Conservation (phyloP, 2,113 vertebrate genomes). For the Gopherus flavomarginatus region DNA sequence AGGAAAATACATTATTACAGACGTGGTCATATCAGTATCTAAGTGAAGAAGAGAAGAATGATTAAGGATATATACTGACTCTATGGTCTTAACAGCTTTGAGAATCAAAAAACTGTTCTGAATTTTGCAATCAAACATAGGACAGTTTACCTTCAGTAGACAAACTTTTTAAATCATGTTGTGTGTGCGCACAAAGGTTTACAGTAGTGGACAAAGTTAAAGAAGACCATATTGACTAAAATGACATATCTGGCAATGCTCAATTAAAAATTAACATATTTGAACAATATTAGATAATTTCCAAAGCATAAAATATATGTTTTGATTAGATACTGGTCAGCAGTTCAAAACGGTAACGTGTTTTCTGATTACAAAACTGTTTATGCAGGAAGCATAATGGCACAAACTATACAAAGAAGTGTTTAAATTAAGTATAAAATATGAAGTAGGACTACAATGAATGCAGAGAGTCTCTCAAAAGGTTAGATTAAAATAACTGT, state of each 20-base stretch:
- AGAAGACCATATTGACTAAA: slow-evolving; percentile 4
- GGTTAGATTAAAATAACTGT: neutral
- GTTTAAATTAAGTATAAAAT: neutral
- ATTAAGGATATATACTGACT: neutral
- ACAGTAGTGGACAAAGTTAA: neutral
- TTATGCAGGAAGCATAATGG: neutral
- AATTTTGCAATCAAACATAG: neutral
- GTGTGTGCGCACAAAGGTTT: neutral
- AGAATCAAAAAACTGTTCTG: neutral
- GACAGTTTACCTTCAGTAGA: neutral
- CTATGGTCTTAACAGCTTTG: neutral
- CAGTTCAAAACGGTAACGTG: neutral
- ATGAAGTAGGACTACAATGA: neutral
- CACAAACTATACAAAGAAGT: neutral
- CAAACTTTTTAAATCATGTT: neutral
- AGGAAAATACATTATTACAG: slow-evolving; percentile 20
- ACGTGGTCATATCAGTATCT: slow-evolving; percentile 21
- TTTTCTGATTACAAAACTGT: neutral
- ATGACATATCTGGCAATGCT: neutral
- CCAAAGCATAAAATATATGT: neutral
- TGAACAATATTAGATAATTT: slow-evolving; percentile 3
- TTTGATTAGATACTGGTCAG: neutral
- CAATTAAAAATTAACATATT: neutral
- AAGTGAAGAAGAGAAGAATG: neutral
- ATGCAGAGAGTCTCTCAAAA: neutral